Evolutionary conservation across 2,797 vertebrate genomes (phyloP), one percentile per base, ranked within the genome.

Genomic region (Poeciliopsis infans): DNA sequence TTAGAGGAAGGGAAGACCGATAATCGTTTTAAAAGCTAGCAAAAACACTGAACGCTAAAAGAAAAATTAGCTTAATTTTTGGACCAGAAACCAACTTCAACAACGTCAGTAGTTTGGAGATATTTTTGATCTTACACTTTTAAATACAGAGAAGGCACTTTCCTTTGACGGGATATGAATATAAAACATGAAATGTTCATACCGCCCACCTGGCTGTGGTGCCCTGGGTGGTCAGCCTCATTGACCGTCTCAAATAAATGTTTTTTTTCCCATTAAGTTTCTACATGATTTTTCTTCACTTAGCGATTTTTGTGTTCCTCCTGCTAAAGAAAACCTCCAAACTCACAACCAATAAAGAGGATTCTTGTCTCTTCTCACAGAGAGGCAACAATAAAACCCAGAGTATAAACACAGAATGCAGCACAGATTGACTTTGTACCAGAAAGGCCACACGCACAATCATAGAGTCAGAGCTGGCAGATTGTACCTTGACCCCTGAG

Each of bases 401-500:
- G 5, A 57, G 15, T 73, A 71, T 70, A 41, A 73, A 71, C n/a
- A 36, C 7, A 72, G 51, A 83, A 53, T 4, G 55, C 74, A 51
- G 47, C 79, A 36, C 8, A 45, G 39, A 43, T 70, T 61, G 76
- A 90, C 77, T 76, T 82, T 72, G 28, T 81, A 82, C 74, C 61
- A 75, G 46, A 76, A 86, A 85, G 71, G 72, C 82, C 84, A 86
- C 66, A 45, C 45, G 74, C 74, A 83, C 83, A 73, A 55, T 77
- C 83, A 66, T 41, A 53, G 73, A 78, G 80, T 61, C 79, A 68
- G 57, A 47, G 79, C 72, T 80, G 80, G 87, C 87, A 78, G 43
- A 33, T 12, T 53, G 66, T 47, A 76, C 81, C 85, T 80, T 88
- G 87, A 90, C 92, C 86, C 61, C 69, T n/a, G 39, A 78, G 78